Evolutionary conservation across 2,113 vertebrate species (phyloP).

Genomic region (Pomatostomus ruficeps): DNA sequence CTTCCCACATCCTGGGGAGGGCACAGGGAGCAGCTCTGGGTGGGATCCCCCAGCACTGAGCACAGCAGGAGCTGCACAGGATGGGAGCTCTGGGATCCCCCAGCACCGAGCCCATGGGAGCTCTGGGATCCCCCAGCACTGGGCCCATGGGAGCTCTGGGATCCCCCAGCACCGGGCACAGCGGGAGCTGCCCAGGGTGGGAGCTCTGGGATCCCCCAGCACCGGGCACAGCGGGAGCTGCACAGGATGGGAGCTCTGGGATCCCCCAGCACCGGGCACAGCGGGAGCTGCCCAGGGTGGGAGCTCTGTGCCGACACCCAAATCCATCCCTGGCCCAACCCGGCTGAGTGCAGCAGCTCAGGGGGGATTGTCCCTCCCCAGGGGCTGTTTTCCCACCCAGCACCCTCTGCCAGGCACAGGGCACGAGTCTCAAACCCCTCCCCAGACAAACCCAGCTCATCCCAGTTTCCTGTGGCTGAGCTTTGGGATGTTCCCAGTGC

Average conservation of each 20-base stretch:
- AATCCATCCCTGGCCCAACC: accelerated
- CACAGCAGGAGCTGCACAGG: background rate
- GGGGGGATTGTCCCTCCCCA: background rate
- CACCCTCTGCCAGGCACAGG: background rate
- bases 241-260: background rate
- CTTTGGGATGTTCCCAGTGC: slow-evolving; percentile 12
- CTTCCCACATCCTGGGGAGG: accelerated
- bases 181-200: background rate
- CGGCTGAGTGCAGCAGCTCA: background rate
- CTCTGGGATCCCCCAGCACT: too few species aligned
- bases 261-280: too few species aligned
- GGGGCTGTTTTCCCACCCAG: background rate
- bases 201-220: background rate
- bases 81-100: background rate
- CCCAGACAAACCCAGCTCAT: background rate
- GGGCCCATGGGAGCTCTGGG: too few species aligned
- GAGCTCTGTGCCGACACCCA: background rate
- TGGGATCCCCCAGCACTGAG: background rate
- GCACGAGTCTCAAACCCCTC: background rate
- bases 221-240: background rate
- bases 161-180: background rate
- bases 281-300: background rate
- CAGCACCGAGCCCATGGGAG: background rate
- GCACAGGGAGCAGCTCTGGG: background rate
- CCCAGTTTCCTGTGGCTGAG: background rate